Conservation (phyloP, 2,888 invertebrate genomes). For the Hyalella azteca region DNA sequence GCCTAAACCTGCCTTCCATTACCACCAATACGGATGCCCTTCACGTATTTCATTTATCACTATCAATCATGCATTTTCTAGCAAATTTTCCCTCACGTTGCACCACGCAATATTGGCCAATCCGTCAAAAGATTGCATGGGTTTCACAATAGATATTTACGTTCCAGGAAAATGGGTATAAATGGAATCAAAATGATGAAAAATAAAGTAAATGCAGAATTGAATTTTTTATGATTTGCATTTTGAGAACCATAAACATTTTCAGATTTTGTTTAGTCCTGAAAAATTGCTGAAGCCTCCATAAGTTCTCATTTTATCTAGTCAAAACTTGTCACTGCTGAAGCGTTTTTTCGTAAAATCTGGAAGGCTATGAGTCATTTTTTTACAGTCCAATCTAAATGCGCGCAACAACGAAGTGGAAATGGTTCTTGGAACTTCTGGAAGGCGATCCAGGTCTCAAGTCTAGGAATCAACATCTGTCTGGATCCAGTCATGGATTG, state of each 20-base stretch:
- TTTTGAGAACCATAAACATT: too few species aligned
- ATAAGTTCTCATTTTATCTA: too few species aligned
- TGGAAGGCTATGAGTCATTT: background rate
- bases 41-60: conserved; percentile 41
- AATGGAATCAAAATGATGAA: too few species aligned
- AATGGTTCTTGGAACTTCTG: conserved; percentile 28
- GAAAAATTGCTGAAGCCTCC: too few species aligned
- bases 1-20: conserved; percentile 37
- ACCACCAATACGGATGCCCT: conserved; percentile 38
- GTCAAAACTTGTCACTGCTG: too few species aligned
- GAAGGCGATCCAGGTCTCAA: conserved; percentile 27
- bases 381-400: conserved; percentile 16
- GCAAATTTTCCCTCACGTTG: conserved; percentile 43
- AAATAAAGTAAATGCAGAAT: too few species aligned
- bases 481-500: conserved; percentile 39
- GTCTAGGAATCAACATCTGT: conserved; percentile 40
- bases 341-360: background rate
- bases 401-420: conserved; percentile 32
- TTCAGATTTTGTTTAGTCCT: too few species aligned
- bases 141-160: conserved; percentile 2
- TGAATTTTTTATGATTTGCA: too few species aligned
- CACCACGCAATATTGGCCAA: conserved; percentile 42
- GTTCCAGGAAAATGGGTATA: background rate
- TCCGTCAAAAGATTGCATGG: conserved; percentile 41
- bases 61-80: conserved; percentile 37